A percentile compares a stretch with the other conserved stretches of the same genome.
These are phyloP conservation scores for Myrmecobius fasciatus DNA, from an alignment of 2,113 vertebrate species.

Conservation along the genomic window DNA sequence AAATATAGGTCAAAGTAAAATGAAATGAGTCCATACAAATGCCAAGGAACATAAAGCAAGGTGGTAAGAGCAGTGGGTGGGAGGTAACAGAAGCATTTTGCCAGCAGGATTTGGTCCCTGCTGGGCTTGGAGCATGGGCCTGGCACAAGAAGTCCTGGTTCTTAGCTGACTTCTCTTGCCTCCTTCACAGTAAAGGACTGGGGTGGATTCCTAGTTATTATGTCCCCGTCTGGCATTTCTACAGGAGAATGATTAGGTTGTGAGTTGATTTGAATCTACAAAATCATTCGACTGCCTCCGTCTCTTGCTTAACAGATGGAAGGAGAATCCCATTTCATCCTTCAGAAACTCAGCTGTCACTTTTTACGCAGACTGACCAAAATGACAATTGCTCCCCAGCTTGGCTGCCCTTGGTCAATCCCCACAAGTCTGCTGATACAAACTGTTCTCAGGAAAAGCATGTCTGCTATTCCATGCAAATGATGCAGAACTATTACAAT, in stretches of 20 bases:
- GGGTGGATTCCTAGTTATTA: neutral
- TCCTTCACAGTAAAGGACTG: neutral
- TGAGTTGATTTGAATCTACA: neutral
- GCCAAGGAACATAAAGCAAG: neutral
- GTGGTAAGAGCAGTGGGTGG: neutral
- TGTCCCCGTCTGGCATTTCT: neutral
- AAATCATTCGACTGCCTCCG: neutral
- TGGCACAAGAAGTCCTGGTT: neutral
- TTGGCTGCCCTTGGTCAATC: neutral
- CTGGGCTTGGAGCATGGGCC: neutral
- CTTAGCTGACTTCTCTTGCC: neutral
- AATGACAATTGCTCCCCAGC: neutral
- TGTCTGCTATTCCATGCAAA: neutral
- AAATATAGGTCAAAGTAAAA: neutral
- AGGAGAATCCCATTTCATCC: constrained; percentile 2
- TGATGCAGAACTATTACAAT: neutral
- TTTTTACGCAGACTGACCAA: neutral
- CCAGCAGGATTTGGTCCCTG: neutral
- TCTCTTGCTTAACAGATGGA: neutral
- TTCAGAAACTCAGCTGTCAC: neutral
- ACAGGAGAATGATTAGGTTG: neutral
- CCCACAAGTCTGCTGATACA: neutral
- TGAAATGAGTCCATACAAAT: neutral
- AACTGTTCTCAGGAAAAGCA: neutral
- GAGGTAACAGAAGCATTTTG: neutral